Conservation (phyloP, 1,140 invertebrate species). For the Anthonomus grandis region DNA sequence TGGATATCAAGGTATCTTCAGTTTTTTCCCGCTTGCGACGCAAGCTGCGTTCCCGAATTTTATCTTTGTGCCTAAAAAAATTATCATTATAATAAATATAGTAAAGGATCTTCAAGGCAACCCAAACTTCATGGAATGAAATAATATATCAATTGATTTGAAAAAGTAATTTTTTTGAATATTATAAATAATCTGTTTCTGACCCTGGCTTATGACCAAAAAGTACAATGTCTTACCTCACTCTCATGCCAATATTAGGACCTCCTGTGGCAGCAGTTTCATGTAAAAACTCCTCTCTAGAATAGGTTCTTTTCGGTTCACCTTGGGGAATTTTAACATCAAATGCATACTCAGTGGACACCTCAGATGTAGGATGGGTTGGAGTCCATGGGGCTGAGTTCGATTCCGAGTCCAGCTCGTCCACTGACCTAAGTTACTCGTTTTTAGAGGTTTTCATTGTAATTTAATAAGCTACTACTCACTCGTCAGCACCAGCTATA, state of each 20-base stretch:
- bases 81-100: no score
- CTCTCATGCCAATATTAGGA: slow-evolving; percentile 51
- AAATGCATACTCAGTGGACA: slow-evolving; percentile 36
- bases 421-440: slow-evolving; percentile 32
- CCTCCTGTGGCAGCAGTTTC: slow-evolving; percentile 66
- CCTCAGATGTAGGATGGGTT: slow-evolving; percentile 37
- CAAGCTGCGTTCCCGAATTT: slow-evolving; percentile 45
- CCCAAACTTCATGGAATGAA: no score
- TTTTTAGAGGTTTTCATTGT: neutral
- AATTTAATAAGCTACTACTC: slow-evolving; percentile 36
- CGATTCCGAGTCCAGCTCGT: slow-evolving; percentile 44
- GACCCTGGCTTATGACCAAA: no score
- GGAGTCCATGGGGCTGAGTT: slow-evolving; percentile 44
- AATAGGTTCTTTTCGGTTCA: slow-evolving; percentile 57
- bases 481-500: slow-evolving; percentile 54
- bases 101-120: no score
- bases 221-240: slow-evolving; percentile 49
- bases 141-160: no score
- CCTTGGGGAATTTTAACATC: slow-evolving; percentile 33
- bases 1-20: slow-evolving; percentile 54
- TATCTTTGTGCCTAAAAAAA: slow-evolving; percentile 45
- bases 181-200: no score
- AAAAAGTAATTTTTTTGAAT: no score
- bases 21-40: slow-evolving; percentile 50
- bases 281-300: slow-evolving; percentile 69